These are phyloP conservation scores for Blennius ocellaris DNA, from an alignment of 2,113 vertebrate species.

Conservation along the genomic window DNA sequence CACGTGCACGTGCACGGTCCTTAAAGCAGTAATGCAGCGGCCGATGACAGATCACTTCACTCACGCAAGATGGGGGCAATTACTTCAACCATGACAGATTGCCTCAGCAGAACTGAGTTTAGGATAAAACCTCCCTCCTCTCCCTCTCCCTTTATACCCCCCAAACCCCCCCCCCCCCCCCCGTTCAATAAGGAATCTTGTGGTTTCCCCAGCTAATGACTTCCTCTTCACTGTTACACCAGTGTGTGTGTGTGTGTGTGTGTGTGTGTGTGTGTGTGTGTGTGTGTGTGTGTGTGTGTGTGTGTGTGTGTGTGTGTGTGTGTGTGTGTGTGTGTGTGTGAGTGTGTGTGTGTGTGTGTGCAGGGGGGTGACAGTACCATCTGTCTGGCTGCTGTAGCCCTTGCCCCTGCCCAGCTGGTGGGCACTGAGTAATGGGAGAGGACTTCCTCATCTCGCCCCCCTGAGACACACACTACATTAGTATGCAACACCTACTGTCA, in stretches of 20 bases:
- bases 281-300: conserved; percentile 61
- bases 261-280: conserved; percentile 60
- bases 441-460: conserved; percentile 83
- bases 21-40: conserved; percentile 87
- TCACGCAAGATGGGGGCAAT: conserved; percentile 94
- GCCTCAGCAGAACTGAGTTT: conserved; percentile 95
- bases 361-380: conserved; percentile 84
- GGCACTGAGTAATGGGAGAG: conserved; percentile 84
- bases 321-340: conserved; percentile 58
- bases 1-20: conserved; percentile 40
- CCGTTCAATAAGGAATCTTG: conserved; percentile 77
- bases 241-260: conserved; percentile 59
- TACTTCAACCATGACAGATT: conserved; percentile 97
- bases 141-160: conserved; percentile 39
- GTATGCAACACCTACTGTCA: conserved; percentile 83
- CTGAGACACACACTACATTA: conserved; percentile 79
- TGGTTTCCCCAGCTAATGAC: conserved; percentile 79
- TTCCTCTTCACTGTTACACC: conserved; percentile 75
- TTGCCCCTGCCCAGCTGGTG: conserved; percentile 85
- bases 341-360: conserved; percentile 60
- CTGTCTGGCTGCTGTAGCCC: conserved; percentile 83
- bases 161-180: conserved; percentile 31
- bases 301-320: conserved; percentile 58
- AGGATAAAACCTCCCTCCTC: conserved; percentile 91
- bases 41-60: conserved; percentile 98